These are phyloP conservation scores for Neogale vison DNA, from an alignment of 2,113 vertebrate genomes.

Conservation along the genomic window DNA sequence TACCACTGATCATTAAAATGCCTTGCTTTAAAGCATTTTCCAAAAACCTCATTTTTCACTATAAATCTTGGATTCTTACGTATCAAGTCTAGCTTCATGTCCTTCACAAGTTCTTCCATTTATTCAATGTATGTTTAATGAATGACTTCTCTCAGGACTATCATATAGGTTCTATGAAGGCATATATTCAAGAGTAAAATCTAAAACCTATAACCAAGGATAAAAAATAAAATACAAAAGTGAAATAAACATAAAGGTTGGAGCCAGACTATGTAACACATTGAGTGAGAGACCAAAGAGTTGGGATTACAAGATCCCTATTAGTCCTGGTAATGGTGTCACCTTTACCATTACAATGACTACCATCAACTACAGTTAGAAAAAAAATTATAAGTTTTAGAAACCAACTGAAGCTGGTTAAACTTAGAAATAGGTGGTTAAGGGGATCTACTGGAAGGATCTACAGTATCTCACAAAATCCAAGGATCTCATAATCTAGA, in stretches of 20 bases:
- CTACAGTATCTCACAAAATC: not conserved
- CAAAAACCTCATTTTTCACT: not conserved
- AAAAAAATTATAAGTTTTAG: not conserved
- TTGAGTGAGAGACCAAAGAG: not conserved
- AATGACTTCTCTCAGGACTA: not conserved
- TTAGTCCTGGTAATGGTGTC: not conserved
- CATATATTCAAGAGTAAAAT: not conserved
- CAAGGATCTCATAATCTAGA: not conserved
- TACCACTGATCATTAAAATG: not conserved
- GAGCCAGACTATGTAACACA: not conserved
- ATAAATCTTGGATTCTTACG: not conserved
- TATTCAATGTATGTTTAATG: conserved; percentile 43
- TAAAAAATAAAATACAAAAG: not conserved
- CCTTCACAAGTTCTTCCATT: not conserved
- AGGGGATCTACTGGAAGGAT: not conserved
- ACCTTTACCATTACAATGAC: not conserved
- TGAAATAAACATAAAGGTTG: not conserved
- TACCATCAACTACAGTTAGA: not conserved
- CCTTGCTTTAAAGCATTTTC: no score
- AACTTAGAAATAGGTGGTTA: not conserved
- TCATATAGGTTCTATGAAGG: not conserved
- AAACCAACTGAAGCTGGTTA: not conserved
- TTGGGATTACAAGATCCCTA: not conserved
- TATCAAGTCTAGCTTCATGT: conserved; percentile 2
- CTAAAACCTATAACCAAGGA: not conserved